Conservation (phyloP, 2,113 vertebrate genomes). For the Prolemur simus region DNA sequence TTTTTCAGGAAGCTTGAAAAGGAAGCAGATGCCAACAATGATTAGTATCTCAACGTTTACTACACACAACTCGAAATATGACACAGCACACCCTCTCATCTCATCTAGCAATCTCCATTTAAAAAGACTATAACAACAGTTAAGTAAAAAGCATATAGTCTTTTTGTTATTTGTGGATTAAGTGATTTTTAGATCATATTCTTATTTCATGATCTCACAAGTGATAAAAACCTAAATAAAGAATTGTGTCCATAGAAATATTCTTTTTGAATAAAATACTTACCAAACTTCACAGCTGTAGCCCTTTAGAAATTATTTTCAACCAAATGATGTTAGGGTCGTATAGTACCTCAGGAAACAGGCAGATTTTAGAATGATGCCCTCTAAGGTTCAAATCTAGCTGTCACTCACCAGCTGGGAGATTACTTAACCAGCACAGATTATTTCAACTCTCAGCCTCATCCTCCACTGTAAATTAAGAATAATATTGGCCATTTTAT, state of each 20-base stretch:
- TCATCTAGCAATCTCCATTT: background rate
- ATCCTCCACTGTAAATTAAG: background rate
- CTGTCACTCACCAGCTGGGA: background rate
- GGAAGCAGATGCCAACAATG: slow-evolving; percentile 39
- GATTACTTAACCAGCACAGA: background rate
- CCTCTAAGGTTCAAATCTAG: too few species aligned
- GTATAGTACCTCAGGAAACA: accelerated
- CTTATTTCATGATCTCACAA: slow-evolving; percentile 6
- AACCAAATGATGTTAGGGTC: background rate
- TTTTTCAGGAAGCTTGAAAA: slow-evolving; percentile 87
- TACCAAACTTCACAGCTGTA: background rate
- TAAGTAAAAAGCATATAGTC: background rate
- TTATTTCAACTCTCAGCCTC: background rate
- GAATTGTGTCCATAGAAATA: background rate
- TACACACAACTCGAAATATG: too few species aligned
- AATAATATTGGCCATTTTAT: background rate
- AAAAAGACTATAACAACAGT: background rate
- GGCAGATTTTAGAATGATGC: background rate
- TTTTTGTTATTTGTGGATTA: background rate
- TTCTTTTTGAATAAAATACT: background rate
- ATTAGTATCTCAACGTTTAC: background rate
- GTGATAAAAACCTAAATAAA: background rate
- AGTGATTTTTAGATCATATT: background rate
- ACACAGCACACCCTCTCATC: background rate
- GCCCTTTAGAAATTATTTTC: background rate